phyloP scores from a whole-genome alignment of 2,888 invertebrate genomes.

The Sussaba pulchella region DNA sequence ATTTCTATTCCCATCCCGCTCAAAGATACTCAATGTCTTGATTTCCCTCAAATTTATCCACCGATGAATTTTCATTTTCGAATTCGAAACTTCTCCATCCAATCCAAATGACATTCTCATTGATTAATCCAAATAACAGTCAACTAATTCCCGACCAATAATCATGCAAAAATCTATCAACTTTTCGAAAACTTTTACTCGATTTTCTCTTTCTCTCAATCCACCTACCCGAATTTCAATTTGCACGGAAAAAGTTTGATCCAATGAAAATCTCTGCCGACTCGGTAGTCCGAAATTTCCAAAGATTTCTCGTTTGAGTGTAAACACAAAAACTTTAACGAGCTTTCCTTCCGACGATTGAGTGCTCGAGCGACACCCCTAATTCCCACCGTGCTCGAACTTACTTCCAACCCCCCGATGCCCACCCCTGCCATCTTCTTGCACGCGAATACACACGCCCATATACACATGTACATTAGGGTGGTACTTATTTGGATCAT shows the following conservation, averaged over 20 bases:
- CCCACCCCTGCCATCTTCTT: slow-evolving; percentile 6
- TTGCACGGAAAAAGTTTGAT: slow-evolving; percentile 29
- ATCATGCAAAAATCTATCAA: too few species aligned
- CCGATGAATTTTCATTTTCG: too few species aligned
- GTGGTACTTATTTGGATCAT: too few species aligned
- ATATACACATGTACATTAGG: too few species aligned
- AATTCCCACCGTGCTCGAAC: slow-evolving; percentile 41
- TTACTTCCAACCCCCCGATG: slow-evolving; percentile 9
- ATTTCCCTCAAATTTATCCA: too few species aligned
- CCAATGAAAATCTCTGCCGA: slow-evolving; percentile 13
- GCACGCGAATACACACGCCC: not conserved
- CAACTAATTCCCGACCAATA: too few species aligned
- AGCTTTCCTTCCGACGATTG: slow-evolving; percentile 50
- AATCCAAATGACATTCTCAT: too few species aligned
- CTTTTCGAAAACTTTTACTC: too few species aligned
- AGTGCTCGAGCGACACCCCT: slow-evolving; percentile 36
- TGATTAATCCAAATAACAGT: too few species aligned
- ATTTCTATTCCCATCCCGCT: too few species aligned
- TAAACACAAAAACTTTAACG: slow-evolving; percentile 56
- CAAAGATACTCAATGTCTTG: too few species aligned
- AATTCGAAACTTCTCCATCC: too few species aligned
- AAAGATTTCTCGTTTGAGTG: slow-evolving; percentile 40
- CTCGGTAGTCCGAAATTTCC: not conserved
- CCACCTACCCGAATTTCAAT: not conserved
- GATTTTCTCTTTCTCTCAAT: not conserved